phyloP scores from a whole-genome alignment of 2,113 vertebrate genomes.

The Corythaeola cristata region DNA sequence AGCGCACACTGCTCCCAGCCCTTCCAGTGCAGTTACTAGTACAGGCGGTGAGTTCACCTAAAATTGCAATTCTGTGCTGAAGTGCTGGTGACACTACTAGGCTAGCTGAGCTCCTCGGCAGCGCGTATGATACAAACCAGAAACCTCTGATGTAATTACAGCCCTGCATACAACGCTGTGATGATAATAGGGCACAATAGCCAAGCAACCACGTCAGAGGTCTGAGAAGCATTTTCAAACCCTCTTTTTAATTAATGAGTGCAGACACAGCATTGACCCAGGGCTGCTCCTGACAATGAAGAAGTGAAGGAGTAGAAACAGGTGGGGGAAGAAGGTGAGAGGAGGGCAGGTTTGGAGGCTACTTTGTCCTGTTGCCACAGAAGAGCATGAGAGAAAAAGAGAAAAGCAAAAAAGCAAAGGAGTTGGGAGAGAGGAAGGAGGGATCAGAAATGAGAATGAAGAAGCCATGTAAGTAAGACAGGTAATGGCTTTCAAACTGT shows the following conservation, averaged over 20 bases:
- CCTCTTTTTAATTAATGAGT: neutral
- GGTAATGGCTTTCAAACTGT: neutral
- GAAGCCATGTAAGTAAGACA: neutral
- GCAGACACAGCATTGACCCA: neutral
- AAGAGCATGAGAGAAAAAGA: neutral
- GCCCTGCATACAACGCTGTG: neutral
- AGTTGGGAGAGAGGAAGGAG: neutral
- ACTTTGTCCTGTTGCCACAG: neutral
- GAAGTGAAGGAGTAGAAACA: neutral
- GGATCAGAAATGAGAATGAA: neutral
- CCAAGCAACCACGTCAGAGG: neutral
- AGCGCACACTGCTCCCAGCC: accelerated
- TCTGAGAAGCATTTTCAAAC: neutral
- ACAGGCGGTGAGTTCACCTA: neutral
- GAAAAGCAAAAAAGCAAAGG: neutral
- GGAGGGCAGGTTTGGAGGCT: neutral
- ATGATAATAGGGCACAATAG: neutral
- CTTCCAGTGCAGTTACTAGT: neutral
- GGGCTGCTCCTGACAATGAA: neutral
- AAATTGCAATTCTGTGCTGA: neutral
- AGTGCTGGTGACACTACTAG: neutral
- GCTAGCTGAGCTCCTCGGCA: neutral
- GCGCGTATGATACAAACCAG: neutral
- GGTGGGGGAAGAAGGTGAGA: neutral
- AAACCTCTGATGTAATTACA: neutral